phyloP scores from a whole-genome alignment of 1,140 invertebrate species.

The Calosoma granatense region DNA sequence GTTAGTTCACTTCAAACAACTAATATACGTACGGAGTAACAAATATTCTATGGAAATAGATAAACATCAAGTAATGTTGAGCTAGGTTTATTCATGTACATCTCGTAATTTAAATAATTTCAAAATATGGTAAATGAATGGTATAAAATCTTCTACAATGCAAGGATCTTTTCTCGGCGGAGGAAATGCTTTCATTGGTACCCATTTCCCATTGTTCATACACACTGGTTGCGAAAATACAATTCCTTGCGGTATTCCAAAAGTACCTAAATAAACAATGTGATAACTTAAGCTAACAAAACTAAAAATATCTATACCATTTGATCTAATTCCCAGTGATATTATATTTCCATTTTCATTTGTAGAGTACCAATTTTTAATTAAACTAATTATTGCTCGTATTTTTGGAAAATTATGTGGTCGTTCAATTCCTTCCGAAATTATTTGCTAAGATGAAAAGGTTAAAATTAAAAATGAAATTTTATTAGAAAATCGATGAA shows the following conservation, averaged over 20 bases:
- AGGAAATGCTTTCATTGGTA: conserved; percentile 32
- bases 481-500: no score
- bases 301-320: conserved; percentile 30
- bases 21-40: no score
- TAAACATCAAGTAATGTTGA: no score
- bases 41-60: no score
- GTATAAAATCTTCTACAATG: not conserved
- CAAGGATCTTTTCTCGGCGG: conserved; percentile 25
- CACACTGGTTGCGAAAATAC: conserved; percentile 40
- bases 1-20: no score
- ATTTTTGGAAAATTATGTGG: conserved; percentile 34
- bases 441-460: no score
- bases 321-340: conserved; percentile 36
- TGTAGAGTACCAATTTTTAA: conserved; percentile 37
- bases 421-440: no score
- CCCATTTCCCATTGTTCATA: conserved; percentile 33
- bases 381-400: conserved; percentile 30
- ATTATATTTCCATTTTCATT: conserved; percentile 30
- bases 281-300: conserved; percentile 6
- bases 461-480: no score
- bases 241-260: conserved; percentile 35
- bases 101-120: no score
- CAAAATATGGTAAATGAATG: not conserved
- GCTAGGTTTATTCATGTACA: no score
- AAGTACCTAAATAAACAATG: conserved; percentile 31